Evolutionary conservation across 1,140 invertebrate genomes (phyloP).

Genomic region (Elymnias hypermnestra): DNA sequence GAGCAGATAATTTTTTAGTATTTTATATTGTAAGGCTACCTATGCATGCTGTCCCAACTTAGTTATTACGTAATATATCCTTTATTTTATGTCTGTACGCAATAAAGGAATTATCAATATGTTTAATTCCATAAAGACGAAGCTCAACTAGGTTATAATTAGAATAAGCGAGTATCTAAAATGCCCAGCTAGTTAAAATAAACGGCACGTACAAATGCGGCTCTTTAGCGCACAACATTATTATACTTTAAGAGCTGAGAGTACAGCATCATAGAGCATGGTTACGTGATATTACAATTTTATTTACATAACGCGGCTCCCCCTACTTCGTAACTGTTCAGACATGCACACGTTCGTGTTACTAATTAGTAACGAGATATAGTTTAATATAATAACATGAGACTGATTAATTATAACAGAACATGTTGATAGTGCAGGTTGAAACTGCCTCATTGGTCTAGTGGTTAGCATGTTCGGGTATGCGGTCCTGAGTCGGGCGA

Average conservation of each 20-base stretch:
- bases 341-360: slow-evolving; percentile 8
- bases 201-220: slow-evolving; percentile 19
- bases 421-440: too few relatives aligned
- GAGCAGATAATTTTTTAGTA: too few relatives aligned
- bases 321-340: slow-evolving; percentile 11
- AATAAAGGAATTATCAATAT: too few relatives aligned
- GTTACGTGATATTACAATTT: slow-evolving; percentile 23
- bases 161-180: slow-evolving; percentile 7
- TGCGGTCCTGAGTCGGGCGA: too few relatives aligned
- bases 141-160: too few relatives aligned
- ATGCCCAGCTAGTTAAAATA: slow-evolving; percentile 9
- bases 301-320: slow-evolving; percentile 19
- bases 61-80: too few relatives aligned
- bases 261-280: slow-evolving; percentile 17
- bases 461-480: too few relatives aligned
- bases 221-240: slow-evolving; percentile 25
- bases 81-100: too few relatives aligned
- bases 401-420: too few relatives aligned
- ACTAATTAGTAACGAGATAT: neutral
- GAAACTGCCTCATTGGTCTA: too few relatives aligned
- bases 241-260: slow-evolving; percentile 25
- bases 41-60: too few relatives aligned
- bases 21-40: too few relatives aligned
- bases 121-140: neutral
- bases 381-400: slow-evolving; percentile 1